Evolutionary conservation across 2,888 invertebrate species (phyloP).

Genomic region (Lasioglossum villosulum): DNA sequence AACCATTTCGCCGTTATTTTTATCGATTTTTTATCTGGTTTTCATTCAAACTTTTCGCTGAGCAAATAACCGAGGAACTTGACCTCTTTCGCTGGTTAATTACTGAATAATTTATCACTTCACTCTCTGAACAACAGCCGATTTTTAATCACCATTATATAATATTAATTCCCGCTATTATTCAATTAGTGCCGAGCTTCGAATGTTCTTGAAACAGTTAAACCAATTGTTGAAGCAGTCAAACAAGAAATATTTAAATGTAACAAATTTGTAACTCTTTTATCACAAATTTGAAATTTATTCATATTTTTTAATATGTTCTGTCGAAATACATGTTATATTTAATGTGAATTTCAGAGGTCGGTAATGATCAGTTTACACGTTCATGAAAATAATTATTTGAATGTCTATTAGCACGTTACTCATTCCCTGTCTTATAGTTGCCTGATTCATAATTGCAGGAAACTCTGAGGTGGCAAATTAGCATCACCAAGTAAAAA

Average conservation of each 20-base stretch:
- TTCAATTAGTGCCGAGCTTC: not conserved
- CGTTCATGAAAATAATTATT: not conserved
- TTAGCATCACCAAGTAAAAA: not conserved
- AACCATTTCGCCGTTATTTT: not conserved
- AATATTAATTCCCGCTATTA: not conserved
- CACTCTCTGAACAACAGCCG: not conserved
- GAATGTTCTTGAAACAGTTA: not conserved
- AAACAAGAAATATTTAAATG: not conserved
- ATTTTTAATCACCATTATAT: not conserved
- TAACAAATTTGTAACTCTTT: not conserved
- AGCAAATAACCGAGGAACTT: not conserved
- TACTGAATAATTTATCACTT: not conserved
- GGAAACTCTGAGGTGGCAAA: not conserved
- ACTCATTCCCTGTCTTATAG: not conserved
- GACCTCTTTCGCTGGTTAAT: not conserved
- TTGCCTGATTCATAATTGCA: not conserved
- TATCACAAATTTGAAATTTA: not conserved
- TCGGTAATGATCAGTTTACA: not conserved
- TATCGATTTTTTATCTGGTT: not conserved
- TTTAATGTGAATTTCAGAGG: not conserved
- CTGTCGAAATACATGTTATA: not conserved
- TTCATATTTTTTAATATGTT: not conserved
- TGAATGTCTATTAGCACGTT: not conserved
- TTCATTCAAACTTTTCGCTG: not conserved
- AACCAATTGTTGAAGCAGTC: not conserved